These are phyloP conservation scores for Tapirus indicus DNA, from an alignment of 2,797 vertebrate species.

Conservation along the genomic window DNA sequence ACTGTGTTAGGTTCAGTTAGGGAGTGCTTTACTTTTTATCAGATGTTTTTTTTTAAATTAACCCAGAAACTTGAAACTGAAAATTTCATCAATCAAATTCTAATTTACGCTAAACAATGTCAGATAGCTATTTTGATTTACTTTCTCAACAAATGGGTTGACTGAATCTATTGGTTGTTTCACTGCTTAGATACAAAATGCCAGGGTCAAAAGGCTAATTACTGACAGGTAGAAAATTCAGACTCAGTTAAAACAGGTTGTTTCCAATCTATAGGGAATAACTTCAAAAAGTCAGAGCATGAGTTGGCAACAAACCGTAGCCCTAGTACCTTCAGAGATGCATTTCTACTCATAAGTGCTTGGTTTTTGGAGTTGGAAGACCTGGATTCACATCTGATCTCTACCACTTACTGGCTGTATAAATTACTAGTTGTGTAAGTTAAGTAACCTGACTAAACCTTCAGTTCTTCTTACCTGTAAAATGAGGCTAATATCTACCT, in stretches of 20 bases:
- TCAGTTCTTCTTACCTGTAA: slow-evolving; percentile 31
- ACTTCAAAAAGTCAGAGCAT: not conserved
- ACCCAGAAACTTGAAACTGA: slow-evolving; percentile 31
- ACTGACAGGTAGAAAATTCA: not conserved
- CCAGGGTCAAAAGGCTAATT: not conserved
- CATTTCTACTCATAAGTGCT: not conserved
- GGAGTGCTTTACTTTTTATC: not conserved
- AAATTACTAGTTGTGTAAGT: slow-evolving; percentile 16
- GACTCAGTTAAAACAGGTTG: not conserved
- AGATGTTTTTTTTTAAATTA: not conserved
- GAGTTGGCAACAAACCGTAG: not conserved
- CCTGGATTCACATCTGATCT: not conserved
- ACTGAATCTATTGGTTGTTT: not conserved
- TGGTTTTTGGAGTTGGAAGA: not conserved
- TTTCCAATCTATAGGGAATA: not conserved
- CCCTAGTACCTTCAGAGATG: not conserved
- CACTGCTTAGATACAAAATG: not conserved
- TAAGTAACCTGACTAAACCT: slow-evolving; percentile 45
- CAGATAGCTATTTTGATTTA: slow-evolving; percentile 22
- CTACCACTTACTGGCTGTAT: not conserved
- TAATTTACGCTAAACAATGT: slow-evolving; percentile 28
- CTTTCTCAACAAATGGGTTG: not conserved
- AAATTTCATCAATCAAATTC: slow-evolving; percentile 30
- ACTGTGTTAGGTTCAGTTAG: not conserved
- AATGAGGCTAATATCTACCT: slow-evolving; percentile 17